These are phyloP conservation scores for Sericinus montela DNA, from an alignment of 2,888 invertebrate genomes.

Conservation along the genomic window DNA sequence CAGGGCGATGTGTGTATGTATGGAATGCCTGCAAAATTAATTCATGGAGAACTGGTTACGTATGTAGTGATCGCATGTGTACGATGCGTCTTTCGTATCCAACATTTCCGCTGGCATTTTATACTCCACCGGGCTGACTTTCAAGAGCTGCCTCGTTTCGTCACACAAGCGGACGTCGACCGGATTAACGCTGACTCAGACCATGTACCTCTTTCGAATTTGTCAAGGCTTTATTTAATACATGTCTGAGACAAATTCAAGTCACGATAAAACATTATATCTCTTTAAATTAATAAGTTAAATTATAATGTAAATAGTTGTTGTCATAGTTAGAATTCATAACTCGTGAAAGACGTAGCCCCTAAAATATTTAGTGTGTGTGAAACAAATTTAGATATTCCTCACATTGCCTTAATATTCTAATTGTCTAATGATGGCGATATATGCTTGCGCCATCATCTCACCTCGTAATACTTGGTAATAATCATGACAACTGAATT, in stretches of 20 bases:
- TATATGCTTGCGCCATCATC: no score
- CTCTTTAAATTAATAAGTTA: no score
- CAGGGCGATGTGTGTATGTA: no score
- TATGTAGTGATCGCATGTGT: slow-evolving; percentile 9
- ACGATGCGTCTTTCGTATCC: slow-evolving; percentile 6
- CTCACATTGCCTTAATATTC: no score
- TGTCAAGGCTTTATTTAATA: slow-evolving; percentile 6
- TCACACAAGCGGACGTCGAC: slow-evolving; percentile 7
- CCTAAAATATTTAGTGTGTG: no score
- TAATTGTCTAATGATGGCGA: no score
- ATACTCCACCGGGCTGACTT: slow-evolving; percentile 2
- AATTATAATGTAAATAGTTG: no score
- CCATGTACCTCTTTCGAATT: slow-evolving; percentile 17
- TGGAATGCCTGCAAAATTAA: slow-evolving; percentile 1
- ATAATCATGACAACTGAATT: no score
- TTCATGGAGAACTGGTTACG: slow-evolving; percentile 12
- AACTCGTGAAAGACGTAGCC: no score
- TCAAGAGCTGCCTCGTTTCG: slow-evolving; percentile 3
- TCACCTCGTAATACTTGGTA: no score
- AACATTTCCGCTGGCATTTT: slow-evolving; percentile 10
- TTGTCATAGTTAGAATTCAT: no score
- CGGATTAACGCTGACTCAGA: slow-evolving; percentile 18
- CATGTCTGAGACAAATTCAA: background rate
- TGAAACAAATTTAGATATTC: no score
- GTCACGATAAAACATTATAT: background rate